Conservation (phyloP, 2,113 vertebrate genomes). For the Chlamydotis undulata region DNA sequence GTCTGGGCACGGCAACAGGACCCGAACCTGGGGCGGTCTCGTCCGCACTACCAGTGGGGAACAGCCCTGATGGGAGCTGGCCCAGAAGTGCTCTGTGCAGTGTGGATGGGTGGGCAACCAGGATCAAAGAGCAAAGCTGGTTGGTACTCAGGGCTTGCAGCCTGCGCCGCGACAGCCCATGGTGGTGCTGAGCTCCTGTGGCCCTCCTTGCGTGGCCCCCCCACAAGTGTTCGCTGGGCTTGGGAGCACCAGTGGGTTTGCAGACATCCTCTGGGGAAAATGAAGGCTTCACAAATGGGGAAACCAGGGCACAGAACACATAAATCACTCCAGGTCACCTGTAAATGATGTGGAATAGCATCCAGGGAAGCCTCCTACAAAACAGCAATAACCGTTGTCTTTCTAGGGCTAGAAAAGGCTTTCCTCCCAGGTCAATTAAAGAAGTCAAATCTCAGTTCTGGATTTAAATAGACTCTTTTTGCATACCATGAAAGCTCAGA, state of each 20-base stretch:
- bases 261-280: background rate
- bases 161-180: accelerated
- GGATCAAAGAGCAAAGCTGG: background rate
- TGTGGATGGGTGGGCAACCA: background rate
- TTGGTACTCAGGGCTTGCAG: background rate
- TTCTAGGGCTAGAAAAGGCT: background rate
- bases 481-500: background rate
- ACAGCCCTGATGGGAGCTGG: background rate
- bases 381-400: background rate
- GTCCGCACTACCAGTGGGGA: background rate
- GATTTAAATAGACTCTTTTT: background rate
- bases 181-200: background rate
- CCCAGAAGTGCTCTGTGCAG: background rate
- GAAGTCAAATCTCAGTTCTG: background rate
- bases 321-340: background rate
- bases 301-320: background rate
- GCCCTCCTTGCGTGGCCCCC: background rate
- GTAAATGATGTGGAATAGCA: background rate
- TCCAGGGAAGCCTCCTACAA: background rate
- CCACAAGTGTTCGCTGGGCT: background rate
- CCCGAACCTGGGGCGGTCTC: background rate
- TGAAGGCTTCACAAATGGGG: background rate
- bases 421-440: background rate
- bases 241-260: background rate
- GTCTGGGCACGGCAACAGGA: background rate